Base-by-base conservation (phyloP, 92 coral and sea anemone species). In the Epizoanthus rinbou region DNA sequence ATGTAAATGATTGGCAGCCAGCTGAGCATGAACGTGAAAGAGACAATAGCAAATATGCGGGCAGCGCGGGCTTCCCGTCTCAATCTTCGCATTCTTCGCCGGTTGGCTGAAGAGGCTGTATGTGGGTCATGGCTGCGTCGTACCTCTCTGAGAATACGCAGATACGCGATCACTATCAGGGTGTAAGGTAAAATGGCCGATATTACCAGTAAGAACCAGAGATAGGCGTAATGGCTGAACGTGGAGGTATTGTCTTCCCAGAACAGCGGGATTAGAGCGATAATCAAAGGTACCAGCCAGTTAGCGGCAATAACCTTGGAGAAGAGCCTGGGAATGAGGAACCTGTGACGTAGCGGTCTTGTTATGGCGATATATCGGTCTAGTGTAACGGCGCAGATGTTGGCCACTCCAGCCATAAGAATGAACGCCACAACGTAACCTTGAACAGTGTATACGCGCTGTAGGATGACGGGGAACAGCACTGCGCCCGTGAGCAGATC, bases 1-100 rank as follows among this genome's bases (percentile, higher is more conserved):
- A 87, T 90, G 84, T 70, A 90, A 28, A 90, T 81, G 8, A 90
- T 87, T 10, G 93, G 93, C 22, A 90, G 85, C 93, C 93, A 90
- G 47, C 88, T 84, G 14, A 90, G 62, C 7, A 90, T 75, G 41
- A 90, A 90, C 15, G 93, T 80, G 13, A 85, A 87, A 21, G 93
- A 81, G 9, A 90, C 91, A 41, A 90, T 87, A 79, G 69, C 80
- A 52, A 90, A 87, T 10, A 90, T 91, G 68, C 85, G 84, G 22
- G 93, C 93, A 50, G 87, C 93, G 66, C 81, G 73, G 56, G 86
- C 91, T 24, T 90, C 93, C 57, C 83, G 75, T 33, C 94, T 92
- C 5, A 74, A 90, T 58, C 89, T 78, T 41, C 62, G 80, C 4
- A 67, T 87, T 63, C 74, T 72, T 6, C 80, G 86, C 41, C 80